These are phyloP conservation scores for Psettodes erumei DNA, from an alignment of 2,113 vertebrate species.

Conservation along the genomic window DNA sequence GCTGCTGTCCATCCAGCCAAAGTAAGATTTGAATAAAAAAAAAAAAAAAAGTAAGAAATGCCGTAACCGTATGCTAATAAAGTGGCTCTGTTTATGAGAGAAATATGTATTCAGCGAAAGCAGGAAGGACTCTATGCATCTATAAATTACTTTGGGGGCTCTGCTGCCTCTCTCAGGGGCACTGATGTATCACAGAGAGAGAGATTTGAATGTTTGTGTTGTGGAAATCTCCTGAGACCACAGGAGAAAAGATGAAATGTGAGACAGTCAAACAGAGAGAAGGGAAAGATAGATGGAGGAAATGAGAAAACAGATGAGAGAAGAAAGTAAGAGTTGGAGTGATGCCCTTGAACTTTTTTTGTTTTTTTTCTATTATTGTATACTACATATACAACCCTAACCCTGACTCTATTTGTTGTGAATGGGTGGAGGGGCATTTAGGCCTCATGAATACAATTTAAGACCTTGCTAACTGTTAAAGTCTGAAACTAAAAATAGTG, in stretches of 20 bases:
- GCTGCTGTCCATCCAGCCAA: conserved; percentile 4
- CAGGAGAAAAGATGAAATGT: conserved; percentile 7
- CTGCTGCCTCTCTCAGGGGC: conserved; percentile 60
- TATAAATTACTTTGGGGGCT: conserved; percentile 68
- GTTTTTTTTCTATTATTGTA: too few species aligned
- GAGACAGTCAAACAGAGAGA: conserved; percentile 7
- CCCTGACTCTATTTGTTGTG: too few species aligned
- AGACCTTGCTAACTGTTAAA: too few species aligned
- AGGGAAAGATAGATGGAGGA: conserved; percentile 14
- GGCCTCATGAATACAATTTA: too few species aligned
- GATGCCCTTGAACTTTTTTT: neutral
- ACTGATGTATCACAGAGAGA: conserved; percentile 53
- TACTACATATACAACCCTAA: too few species aligned
- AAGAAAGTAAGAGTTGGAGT: neutral
- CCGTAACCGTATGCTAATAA: conserved; percentile 46
- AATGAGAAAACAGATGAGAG: conserved; percentile 19
- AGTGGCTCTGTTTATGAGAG: conserved; percentile 40
- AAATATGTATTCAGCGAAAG: conserved; percentile 58
- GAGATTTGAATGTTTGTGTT: conserved; percentile 17
- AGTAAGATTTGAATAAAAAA: conserved; percentile 36
- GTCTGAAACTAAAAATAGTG: too few species aligned
- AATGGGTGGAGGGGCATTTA: too few species aligned
- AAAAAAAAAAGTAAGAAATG: conserved; percentile 18
- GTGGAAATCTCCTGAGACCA: conserved; percentile 1
- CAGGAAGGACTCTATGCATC: conserved; percentile 47